These are phyloP conservation scores for Odontomachus brunneus DNA, from an alignment of 1,140 invertebrate genomes.

Conservation along the genomic window DNA sequence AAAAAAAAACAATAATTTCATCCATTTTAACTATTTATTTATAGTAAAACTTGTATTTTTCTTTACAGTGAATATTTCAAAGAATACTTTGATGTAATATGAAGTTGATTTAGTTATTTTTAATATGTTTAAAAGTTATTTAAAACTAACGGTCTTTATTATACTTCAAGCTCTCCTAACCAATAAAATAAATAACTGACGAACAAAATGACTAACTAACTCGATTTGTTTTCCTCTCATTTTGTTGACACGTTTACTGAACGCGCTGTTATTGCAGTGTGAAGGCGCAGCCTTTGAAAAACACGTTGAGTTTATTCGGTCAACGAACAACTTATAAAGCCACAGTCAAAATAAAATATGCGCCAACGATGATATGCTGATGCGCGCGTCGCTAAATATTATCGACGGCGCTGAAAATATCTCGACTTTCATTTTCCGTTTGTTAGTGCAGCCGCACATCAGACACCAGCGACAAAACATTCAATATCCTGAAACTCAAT, in stretches of 20 bases:
- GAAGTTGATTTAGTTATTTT: no score
- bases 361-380: background rate
- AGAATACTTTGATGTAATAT: no score
- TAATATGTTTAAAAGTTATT: no score
- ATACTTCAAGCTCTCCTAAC: no score
- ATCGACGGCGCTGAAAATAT: background rate
- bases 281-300: background rate
- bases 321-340: conserved; percentile 15
- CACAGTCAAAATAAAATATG: conserved; percentile 3
- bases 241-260: conserved; percentile 4
- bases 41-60: no score
- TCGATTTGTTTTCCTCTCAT: background rate
- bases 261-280: conserved; percentile 6
- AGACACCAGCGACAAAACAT: background rate
- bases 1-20: no score
- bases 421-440: conserved; percentile 1
- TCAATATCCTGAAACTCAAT: background rate
- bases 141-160: no score
- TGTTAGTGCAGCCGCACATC: background rate
- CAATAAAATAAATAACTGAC: background rate
- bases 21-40: no score
- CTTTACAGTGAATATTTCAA: no score
- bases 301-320: background rate
- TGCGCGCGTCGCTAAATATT: conserved; percentile 6
- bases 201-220: background rate